These are phyloP conservation scores for Drosophila littoralis DNA, from an alignment of 1,140 invertebrate genomes.

Conservation along the genomic window DNA sequence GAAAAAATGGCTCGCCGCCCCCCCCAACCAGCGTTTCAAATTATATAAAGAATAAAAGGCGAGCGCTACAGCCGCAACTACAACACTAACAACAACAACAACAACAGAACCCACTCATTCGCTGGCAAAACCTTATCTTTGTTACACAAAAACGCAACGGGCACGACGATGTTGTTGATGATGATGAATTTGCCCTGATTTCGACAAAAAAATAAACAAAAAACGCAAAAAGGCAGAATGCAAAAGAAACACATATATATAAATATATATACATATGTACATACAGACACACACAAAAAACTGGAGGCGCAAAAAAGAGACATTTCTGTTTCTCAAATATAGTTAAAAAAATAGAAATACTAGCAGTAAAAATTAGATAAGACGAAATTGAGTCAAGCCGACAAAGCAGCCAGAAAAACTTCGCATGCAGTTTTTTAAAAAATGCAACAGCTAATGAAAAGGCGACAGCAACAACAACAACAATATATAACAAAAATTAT, in stretches of 20 bases:
- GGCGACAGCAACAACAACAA: slow-evolving; percentile 35
- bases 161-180: slow-evolving; percentile 79
- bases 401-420: slow-evolving; percentile 69
- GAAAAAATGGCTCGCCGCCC: slow-evolving; percentile 17
- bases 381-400: slow-evolving; percentile 77
- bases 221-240: slow-evolving; percentile 27
- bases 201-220: slow-evolving; percentile 81
- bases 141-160: slow-evolving; percentile 67
- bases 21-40: slow-evolving; percentile 43
- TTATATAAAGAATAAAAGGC: slow-evolving; percentile 71
- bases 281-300: slow-evolving; percentile 23
- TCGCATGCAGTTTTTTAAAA: slow-evolving; percentile 52
- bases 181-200: slow-evolving; percentile 82
- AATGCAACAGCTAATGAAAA: slow-evolving; percentile 46
- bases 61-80: slow-evolving; percentile 39
- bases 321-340: slow-evolving; percentile 37
- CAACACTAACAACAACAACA: slow-evolving; percentile 39
- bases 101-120: slow-evolving; percentile 58
- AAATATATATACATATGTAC: slow-evolving; percentile 2
- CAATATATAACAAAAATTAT: slow-evolving; percentile 53
- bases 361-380: slow-evolving; percentile 76
- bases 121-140: slow-evolving; percentile 75
- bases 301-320: slow-evolving; percentile 30
- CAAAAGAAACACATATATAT: slow-evolving; percentile 25
- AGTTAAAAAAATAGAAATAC: slow-evolving; percentile 47